phyloP scores from a whole-genome alignment of 1,140 invertebrate species.

The Campoletis sonorensis region DNA sequence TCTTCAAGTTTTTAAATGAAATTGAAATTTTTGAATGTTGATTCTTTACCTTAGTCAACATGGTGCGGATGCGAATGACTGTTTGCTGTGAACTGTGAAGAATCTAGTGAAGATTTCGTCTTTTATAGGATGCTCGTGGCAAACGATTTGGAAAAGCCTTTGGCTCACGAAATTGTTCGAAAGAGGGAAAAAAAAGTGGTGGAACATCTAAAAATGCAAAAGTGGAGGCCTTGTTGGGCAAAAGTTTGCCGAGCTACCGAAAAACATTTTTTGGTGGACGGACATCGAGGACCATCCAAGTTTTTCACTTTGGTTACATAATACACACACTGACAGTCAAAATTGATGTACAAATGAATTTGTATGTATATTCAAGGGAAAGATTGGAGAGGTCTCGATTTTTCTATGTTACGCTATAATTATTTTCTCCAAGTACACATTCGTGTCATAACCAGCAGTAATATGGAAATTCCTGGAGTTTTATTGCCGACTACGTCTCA shows the following conservation, averaged over 20 bases:
- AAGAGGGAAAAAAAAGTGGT: background rate
- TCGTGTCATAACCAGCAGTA: no score
- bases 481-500: no score
- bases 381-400: background rate
- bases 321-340: background rate
- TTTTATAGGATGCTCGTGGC: constrained; percentile 67
- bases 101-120: constrained; percentile 62
- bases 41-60: constrained; percentile 69
- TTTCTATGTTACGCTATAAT: background rate
- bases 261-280: background rate
- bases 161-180: background rate
- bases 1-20: no score
- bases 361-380: background rate
- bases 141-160: constrained; percentile 50
- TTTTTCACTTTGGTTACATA: background rate
- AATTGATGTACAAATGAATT: background rate
- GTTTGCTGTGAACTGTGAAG: constrained; percentile 63
- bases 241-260: background rate
- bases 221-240: background rate
- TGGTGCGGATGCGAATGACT: constrained; percentile 64
- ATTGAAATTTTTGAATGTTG: no score
- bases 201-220: background rate
- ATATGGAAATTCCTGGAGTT: no score
- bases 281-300: background rate
- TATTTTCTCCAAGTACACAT: no score